These are phyloP conservation scores for Cryptoblepharus egeriae DNA, from an alignment of 2,797 vertebrate species.

Conservation along the genomic window DNA sequence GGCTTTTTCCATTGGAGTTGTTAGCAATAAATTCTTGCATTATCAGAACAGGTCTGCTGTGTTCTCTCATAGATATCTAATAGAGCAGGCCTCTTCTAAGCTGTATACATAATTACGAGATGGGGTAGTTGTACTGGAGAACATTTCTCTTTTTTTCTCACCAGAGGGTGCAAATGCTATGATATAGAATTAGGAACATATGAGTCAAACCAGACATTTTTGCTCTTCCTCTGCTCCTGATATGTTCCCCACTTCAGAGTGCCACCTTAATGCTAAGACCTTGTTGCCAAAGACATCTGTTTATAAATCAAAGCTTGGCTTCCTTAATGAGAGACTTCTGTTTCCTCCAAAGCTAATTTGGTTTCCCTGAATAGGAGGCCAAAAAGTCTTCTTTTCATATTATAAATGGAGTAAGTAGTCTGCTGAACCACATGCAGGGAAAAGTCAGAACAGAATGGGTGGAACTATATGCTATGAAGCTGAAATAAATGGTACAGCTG, in stretches of 20 bases:
- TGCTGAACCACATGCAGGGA: neutral
- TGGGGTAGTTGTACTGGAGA: neutral
- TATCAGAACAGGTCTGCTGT: too few species aligned
- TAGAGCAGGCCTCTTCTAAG: neutral
- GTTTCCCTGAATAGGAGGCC: neutral
- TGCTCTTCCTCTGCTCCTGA: conserved; percentile 11
- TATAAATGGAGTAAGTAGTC: neutral
- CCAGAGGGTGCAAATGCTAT: conserved; percentile 3
- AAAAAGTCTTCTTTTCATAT: neutral
- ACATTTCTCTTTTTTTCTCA: neutral
- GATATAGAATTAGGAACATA: conserved; percentile 1
- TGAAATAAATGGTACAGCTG: neutral
- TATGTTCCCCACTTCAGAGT: neutral
- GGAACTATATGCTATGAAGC: neutral
- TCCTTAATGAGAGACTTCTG: conserved; percentile 10
- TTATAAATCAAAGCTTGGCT: neutral
- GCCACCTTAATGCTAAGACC: neutral
- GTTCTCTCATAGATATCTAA: too few species aligned
- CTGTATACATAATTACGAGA: neutral
- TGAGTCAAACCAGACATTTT: conserved; percentile 8
- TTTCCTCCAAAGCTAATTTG: conserved; percentile 13
- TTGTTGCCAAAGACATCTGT: conserved; percentile 12
- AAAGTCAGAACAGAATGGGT: neutral
- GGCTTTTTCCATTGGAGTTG: too few species aligned
- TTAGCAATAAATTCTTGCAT: too few species aligned